A percentile compares a stretch with the other conserved stretches of the same genome.
Conservation (phyloP, 2,888 invertebrate species). For the Lymantria dispar region DNA sequence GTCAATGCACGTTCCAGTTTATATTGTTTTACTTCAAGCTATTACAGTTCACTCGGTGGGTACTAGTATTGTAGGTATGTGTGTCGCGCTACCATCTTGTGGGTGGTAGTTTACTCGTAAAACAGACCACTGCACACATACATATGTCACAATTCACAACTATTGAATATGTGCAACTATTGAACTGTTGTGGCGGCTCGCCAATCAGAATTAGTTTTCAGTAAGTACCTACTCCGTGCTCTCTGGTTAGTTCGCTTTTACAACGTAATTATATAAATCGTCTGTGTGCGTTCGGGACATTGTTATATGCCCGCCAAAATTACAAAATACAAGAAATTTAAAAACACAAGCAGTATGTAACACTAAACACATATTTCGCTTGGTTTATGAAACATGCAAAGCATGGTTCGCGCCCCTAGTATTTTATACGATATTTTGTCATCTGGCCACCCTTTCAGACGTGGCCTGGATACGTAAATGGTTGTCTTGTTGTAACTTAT, state of each 20-base stretch:
- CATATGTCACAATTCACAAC: too few relatives aligned
- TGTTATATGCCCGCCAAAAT: background rate
- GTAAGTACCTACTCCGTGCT: too few relatives aligned
- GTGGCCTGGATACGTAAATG: slow-evolving; percentile 57
- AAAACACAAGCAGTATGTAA: slow-evolving; percentile 30
- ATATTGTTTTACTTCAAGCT: slow-evolving; percentile 9
- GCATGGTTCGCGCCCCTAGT: slow-evolving; percentile 47
- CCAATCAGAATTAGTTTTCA: too few relatives aligned
- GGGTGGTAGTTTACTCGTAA: too few relatives aligned
- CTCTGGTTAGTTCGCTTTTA: too few relatives aligned
- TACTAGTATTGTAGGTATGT: background rate
- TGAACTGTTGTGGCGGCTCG: too few relatives aligned
- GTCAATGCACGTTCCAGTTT: slow-evolving; percentile 6
- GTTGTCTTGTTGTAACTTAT: slow-evolving; percentile 26
- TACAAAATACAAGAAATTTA: slow-evolving; percentile 23
- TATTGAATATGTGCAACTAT: too few relatives aligned
- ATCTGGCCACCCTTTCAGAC: slow-evolving; percentile 59
- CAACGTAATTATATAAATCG: too few relatives aligned
- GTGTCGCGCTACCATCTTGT: too few relatives aligned
- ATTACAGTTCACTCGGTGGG: slow-evolving; percentile 1
- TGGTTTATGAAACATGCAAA: slow-evolving; percentile 63
- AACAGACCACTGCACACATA: too few relatives aligned
- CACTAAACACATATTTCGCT: slow-evolving; percentile 61
- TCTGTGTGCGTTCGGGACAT: background rate
- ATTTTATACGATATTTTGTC: slow-evolving; percentile 70